phyloP scores from a whole-genome alignment of 2,888 invertebrate genomes.

The Drepanosiphum platanoidis region DNA sequence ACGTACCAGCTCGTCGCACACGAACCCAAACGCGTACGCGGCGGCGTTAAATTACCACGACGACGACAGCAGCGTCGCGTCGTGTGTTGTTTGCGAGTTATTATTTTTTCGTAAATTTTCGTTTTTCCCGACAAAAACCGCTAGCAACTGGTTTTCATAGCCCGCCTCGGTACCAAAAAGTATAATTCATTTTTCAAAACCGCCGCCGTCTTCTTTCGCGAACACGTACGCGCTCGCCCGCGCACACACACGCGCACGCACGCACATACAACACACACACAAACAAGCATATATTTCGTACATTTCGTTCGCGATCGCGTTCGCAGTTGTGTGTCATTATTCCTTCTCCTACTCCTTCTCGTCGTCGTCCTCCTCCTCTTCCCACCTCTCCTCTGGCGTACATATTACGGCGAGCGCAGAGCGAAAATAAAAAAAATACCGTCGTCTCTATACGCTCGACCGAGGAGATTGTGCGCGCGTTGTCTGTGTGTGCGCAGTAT shows the following conservation, averaged over 20 bases:
- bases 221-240: background rate
- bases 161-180: background rate
- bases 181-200: background rate
- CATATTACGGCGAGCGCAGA: background rate
- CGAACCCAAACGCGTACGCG: background rate
- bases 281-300: background rate
- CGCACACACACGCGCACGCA: background rate
- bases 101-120: conserved; percentile 21
- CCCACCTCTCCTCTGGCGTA: too few relatives aligned
- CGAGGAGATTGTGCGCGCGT: background rate
- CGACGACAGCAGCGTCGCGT: background rate
- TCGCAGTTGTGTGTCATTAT: background rate
- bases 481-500: background rate
- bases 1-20: background rate
- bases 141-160: conserved; percentile 2
- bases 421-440: background rate
- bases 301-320: background rate
- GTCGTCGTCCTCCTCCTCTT: too few relatives aligned
- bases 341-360: background rate
- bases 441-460: background rate
- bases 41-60: background rate
- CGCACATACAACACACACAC: background rate
- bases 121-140: background rate
- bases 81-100: conserved; percentile 4
- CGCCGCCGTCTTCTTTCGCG: background rate